Evolutionary conservation across 2,888 invertebrate genomes (phyloP).

Genomic region (Oscheius onirici): DNA sequence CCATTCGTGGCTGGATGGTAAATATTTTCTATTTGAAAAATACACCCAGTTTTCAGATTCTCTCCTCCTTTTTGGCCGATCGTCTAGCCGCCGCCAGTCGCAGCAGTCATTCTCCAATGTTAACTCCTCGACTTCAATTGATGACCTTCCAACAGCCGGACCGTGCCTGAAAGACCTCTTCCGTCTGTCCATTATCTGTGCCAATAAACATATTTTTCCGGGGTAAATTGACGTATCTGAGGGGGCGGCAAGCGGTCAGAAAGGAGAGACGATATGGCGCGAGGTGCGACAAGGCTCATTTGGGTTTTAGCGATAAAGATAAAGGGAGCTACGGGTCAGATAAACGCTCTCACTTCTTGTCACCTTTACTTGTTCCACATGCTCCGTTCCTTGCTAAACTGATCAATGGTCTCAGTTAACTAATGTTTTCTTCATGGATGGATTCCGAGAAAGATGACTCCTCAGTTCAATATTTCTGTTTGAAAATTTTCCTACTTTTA

Average conservation of each 20-base stretch:
- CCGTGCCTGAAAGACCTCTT: not conserved
- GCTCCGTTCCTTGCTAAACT: too few relatives aligned
- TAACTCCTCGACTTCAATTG: slow-evolving; percentile 62
- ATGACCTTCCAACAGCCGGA: slow-evolving; percentile 47
- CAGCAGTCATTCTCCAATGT: slow-evolving; percentile 46
- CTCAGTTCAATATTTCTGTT: too few relatives aligned
- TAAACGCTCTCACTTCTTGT: too few relatives aligned
- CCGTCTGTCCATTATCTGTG: not conserved
- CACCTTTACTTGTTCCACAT: too few relatives aligned
- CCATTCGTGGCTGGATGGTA: slow-evolving; percentile 62
- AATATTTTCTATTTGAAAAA: not conserved
- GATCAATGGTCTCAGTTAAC: too few relatives aligned
- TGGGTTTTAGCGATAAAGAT: not conserved
- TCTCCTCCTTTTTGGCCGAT: slow-evolving; percentile 65
- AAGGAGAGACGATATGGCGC: not conserved
- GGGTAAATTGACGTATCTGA: not conserved
- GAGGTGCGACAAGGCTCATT: not conserved
- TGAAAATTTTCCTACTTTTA: too few relatives aligned
- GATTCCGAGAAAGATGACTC: too few relatives aligned
- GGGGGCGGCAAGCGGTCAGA: not conserved
- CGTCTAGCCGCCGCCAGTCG: slow-evolving; percentile 53
- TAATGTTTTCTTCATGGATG: too few relatives aligned
- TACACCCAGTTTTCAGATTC: slow-evolving; percentile 32
- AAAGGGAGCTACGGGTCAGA: too few relatives aligned
- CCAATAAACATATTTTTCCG: not conserved